phyloP scores from a whole-genome alignment of 2,113 vertebrate genomes.

The Alouatta palliata region DNA sequence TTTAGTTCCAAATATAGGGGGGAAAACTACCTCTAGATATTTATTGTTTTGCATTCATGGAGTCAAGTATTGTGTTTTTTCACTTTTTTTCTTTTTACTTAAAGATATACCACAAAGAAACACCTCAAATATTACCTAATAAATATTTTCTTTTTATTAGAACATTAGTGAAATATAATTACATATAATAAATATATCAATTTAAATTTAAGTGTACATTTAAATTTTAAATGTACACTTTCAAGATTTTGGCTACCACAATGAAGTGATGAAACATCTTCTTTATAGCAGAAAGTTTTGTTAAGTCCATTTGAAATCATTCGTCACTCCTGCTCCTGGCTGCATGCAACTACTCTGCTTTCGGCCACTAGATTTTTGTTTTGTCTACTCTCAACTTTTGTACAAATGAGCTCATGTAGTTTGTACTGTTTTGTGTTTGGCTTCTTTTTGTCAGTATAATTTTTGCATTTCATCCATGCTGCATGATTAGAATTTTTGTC shows the following conservation, averaged over 20 bases:
- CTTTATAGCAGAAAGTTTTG: neutral
- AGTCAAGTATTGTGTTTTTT: neutral
- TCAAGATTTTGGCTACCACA: neutral
- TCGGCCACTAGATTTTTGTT: neutral
- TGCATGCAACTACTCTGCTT: neutral
- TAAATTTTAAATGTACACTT: neutral
- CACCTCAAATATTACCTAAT: neutral
- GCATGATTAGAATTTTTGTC: neutral
- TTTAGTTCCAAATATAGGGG: neutral
- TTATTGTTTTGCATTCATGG: neutral
- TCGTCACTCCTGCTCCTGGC: too few species aligned
- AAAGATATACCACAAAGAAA: neutral
- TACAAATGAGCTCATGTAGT: neutral
- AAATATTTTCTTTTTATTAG: neutral
- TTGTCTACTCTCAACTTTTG: neutral
- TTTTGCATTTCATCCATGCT: neutral
- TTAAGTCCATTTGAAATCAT: neutral
- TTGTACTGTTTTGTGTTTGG: neutral
- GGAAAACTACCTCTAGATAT: neutral
- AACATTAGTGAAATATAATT: neutral
- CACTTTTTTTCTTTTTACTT: neutral
- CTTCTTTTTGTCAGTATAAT: neutral
- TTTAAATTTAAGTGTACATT: too few species aligned
- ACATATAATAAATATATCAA: neutral
- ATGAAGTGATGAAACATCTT: neutral